Percentiles rank a stretch among this genome's conserved stretches.
Conservation (phyloP, 2,113 vertebrate species). For the Tetraodon nigroviridis region DNA sequence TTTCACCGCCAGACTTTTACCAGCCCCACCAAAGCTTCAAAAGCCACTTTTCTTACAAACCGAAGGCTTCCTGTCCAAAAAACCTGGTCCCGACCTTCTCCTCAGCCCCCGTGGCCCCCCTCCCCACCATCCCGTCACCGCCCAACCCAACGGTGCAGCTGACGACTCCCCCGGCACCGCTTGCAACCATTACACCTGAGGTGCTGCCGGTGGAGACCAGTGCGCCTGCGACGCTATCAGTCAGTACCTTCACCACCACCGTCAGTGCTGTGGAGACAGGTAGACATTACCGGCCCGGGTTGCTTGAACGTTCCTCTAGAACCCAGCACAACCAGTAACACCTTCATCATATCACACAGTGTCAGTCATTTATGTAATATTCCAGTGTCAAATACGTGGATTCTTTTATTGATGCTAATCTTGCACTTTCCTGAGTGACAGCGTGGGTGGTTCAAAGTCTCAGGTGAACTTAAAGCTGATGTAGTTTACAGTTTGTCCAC, state of each 20-base stretch:
- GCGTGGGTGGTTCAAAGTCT: too few species aligned
- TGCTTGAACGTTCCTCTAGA: constrained; percentile 25
- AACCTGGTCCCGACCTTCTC: constrained; percentile 31
- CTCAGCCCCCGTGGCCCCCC: constrained; percentile 28
- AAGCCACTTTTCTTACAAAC: constrained; percentile 37
- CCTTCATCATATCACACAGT: too few species aligned
- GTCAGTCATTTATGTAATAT: too few species aligned
- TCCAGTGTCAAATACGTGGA: too few species aligned
- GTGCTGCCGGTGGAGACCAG: constrained; percentile 40
- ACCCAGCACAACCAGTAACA: too few species aligned
- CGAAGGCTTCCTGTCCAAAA: constrained; percentile 42
- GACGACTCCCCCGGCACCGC: constrained; percentile 23
- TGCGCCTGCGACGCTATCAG: constrained; percentile 55
- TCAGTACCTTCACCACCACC: constrained; percentile 71
- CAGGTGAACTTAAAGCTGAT: too few species aligned
- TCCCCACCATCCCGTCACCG: constrained; percentile 17
- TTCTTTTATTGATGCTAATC: too few species aligned
- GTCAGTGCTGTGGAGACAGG: constrained; percentile 73
- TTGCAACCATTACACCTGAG: constrained; percentile 37
- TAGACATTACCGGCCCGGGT: constrained; percentile 69
- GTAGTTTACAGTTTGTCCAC: too few species aligned
- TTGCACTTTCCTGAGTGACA: too few species aligned
- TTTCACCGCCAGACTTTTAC: constrained; percentile 41
- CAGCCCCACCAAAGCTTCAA: constrained; percentile 42
- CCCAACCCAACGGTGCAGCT: constrained; percentile 23